Conservation (phyloP, 2,888 invertebrate species). For the Sminthurinus aureus region DNA sequence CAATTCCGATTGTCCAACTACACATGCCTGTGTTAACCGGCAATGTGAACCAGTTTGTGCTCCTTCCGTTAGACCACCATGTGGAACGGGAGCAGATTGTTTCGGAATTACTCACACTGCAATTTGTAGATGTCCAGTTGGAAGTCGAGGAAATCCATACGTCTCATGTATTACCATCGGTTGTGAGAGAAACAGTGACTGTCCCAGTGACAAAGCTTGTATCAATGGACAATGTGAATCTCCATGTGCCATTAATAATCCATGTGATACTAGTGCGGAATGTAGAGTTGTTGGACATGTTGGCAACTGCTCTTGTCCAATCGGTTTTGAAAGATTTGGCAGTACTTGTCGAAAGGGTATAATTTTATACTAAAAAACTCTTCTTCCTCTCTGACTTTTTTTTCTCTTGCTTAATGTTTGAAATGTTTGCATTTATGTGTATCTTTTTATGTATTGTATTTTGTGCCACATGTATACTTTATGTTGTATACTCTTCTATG, state of each 20-base stretch:
- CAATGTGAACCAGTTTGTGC: slow-evolving; percentile 82
- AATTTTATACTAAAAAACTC: slow-evolving; percentile 2
- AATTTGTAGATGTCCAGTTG: slow-evolving; percentile 67
- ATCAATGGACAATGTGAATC: slow-evolving; percentile 81
- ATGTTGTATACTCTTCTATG: slow-evolving; percentile 70
- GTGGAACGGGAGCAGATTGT: slow-evolving; percentile 61
- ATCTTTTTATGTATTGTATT: not conserved
- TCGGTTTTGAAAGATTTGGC: slow-evolving; percentile 79
- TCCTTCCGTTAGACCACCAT: slow-evolving; percentile 60
- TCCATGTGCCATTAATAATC: slow-evolving; percentile 76
- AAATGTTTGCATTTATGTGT: slow-evolving; percentile 35
- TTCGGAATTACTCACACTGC: slow-evolving; percentile 60
- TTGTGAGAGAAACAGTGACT: slow-evolving; percentile 84
- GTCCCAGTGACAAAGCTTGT: slow-evolving; percentile 81
- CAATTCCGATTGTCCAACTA: slow-evolving; percentile 80
- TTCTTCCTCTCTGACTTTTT: slow-evolving; percentile 64
- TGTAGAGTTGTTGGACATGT: slow-evolving; percentile 75
- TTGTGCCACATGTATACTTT: slow-evolving; percentile 41
- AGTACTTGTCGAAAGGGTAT: slow-evolving; percentile 68
- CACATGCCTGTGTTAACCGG: slow-evolving; percentile 83
- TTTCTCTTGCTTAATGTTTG: slow-evolving; percentile 3
- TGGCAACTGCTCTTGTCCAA: slow-evolving; percentile 80
- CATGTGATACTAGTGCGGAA: slow-evolving; percentile 81
- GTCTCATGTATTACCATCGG: slow-evolving; percentile 66
- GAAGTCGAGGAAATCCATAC: slow-evolving; percentile 79